Evolutionary conservation across 2,113 vertebrate genomes (phyloP), one percentile per base, ranked within the genome.

Genomic region (Boleophthalmus pectinirostris): DNA sequence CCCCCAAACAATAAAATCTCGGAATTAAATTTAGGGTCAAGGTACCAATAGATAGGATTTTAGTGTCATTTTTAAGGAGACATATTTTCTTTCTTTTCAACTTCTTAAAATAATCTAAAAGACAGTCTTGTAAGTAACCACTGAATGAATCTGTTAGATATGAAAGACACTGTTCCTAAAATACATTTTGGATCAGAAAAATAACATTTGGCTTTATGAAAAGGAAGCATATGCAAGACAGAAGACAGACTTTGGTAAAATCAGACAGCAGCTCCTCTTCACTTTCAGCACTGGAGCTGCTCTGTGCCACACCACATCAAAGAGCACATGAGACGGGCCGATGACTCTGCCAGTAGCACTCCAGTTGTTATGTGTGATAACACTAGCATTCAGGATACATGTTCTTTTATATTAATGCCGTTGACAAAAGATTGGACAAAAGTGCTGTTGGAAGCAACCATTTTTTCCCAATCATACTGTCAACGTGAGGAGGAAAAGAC

Each of bases 241-340:
- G 71, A 73, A 81, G n/a, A 65, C 84, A 88, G 85, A 66, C 69
- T 67, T 20, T 5, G 35, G 24, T 82, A 75, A 77, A 25, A 75
- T 84, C 65, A 85, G 84, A 89, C 88, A 87, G 77, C 66, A 53
- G 73, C 82, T 83, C 81, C 70, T 74, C 71, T 79, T 85, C 60
- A 70, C 81, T 85, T 21, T 90, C 88, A 82, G 84, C 85, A 53
- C 81, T 35, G 58, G 75, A 21, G 57, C 29, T 77, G 58, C 60
- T 69, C 69, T n/a, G 57, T 63, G 60, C 68, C 77, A 74, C 74
- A 79, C 72, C 82, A 87, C 80, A 66, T 85, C 82, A 77, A 81
- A 33, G 69, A 47, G 68, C 47, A 67, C 69, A 43, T 57, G 79
- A 61, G n/a, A 56, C 70, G 82, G 78, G 79, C 70, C 45, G 82